Base-by-base conservation (phyloP, 2,113 vertebrate species). In the Dipodomys spectabilis region DNA sequence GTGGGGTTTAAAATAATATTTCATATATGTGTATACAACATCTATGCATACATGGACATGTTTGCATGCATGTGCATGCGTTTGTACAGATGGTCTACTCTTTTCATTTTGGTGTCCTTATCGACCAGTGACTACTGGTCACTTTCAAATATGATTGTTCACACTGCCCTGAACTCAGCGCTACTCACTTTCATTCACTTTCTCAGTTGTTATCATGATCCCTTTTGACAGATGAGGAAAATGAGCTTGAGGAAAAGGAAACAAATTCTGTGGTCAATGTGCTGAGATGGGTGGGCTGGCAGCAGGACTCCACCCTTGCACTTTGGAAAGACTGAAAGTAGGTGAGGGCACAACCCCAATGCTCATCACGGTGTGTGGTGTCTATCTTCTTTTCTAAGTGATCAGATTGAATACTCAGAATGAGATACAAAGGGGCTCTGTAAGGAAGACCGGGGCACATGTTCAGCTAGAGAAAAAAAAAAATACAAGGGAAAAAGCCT, bases 261-360 rank as follows among this genome's bases (percentile, higher is more conserved):
- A 44, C 65, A 13, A 44, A 20, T 57, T 68, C 74, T 28, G 0
- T 9, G 73, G 45, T 79, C 71, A 71, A 19, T 23, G 60, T 6
- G 7, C 68, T 81, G 6, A 62, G 23, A 16, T 25, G 20, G 25
- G 35, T 23, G 71, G 27, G 22, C 28, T 91, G 44, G 19, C 80
- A 25, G 27, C 60, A 72, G 71, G 35, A n/a, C 25, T 27, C 28
- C 6, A 53, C 79, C 12, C 49, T 1, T 49, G 45, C n/a, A 49
- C 53, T 68, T 90, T 75, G 62, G 22, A 88, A 88, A 85, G 62
- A 69, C 13, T 35, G 28, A 78, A 85, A 77, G 12, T 53, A 80
- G 62, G 81, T 74, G 68, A 91, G 57, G 94, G 67, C 95, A 28
- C 19, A 73, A 32, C 22, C 25, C 22, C 77, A 72, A 6, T 82